Conservation (phyloP, 2,888 invertebrate genomes). For the Boloria euphrosyne region DNA sequence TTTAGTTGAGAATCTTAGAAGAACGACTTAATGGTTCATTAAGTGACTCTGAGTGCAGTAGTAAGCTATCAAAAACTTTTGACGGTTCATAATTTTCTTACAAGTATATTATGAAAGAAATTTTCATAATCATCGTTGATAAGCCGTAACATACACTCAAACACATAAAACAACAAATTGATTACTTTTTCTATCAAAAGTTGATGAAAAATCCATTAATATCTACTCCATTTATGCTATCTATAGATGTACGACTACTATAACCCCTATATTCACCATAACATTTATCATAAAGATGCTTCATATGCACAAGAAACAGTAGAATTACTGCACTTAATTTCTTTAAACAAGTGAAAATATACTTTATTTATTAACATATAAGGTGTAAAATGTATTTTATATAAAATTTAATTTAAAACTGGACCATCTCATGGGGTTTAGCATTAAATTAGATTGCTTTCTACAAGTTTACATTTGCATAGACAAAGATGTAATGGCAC, state of each 20-base stretch:
- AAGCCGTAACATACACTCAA: too few species aligned
- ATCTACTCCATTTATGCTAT: background rate
- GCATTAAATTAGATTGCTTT: slow-evolving; percentile 73
- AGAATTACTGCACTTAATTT: slow-evolving; percentile 14
- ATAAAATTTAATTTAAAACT: slow-evolving; percentile 67
- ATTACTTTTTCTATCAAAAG: too few species aligned
- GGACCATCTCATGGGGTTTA: slow-evolving; percentile 65
- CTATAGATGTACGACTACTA: background rate
- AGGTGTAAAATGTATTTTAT: slow-evolving; percentile 29
- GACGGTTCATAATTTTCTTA: too few species aligned
- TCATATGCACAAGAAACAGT: slow-evolving; percentile 15
- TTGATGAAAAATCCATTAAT: too few species aligned
- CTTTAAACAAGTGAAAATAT: slow-evolving; percentile 21
- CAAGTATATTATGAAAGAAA: too few species aligned
- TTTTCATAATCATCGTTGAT: too few species aligned
- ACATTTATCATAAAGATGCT: slow-evolving; percentile 19
- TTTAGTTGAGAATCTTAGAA: too few species aligned
- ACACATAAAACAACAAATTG: too few species aligned
- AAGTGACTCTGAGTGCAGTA: too few species aligned
- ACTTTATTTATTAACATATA: slow-evolving; percentile 25
- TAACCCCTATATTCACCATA: slow-evolving; percentile 9
- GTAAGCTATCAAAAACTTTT: too few species aligned
- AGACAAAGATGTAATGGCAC: slow-evolving; percentile 48
- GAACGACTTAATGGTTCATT: too few species aligned
- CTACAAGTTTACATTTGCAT: slow-evolving; percentile 75